Base-by-base conservation (phyloP, 2,113 vertebrate genomes). In the Tylochromis polylepis region DNA sequence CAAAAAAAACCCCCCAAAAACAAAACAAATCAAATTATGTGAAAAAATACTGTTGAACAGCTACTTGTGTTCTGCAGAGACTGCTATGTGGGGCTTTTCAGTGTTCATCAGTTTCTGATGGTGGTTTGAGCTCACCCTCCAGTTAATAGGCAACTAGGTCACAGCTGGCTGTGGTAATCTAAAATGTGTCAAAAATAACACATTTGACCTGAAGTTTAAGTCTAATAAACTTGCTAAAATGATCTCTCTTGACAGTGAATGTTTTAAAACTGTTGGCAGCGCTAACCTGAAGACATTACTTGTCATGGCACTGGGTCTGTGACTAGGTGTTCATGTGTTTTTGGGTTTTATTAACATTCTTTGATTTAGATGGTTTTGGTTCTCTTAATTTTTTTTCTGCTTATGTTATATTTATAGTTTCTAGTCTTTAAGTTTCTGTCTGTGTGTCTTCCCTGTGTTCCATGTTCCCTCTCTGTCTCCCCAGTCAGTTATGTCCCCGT, bases 201-300 rank as follows among this genome's bases (percentile, higher is more conserved):
- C 38, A 55, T 55, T 22, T 83, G 10, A 31, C 60, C 4, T 14
- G 49, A 9, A 36, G 38, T 65, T 75, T 80, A 46, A 60, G 14
- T 87, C 6, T 77, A 75, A 78, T 81, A 79, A 72, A 58, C 11
- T 75, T 8, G 15, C 22, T 49, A 12, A 60, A 57, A 46, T 27
- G 11, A 27, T 57, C 34, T 60, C 9, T 79, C 36, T 46, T 5
- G 22, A 12, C 8, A 58, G 56, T 8, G 56, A 62, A 34, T 46
- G 15, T 84, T 79, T 6, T 55, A 67, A 85, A 58, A 55, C 20
- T 38, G 11, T 51, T 88, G 72, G 36, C 59, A 60, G 83, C 27
- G n/a, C 27, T 85, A 31, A 65, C 49, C 11, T 27, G 24, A 62
- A 62, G 20, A 62, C 58, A 60, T 1, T 60, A 60, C 29, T 34